These are phyloP conservation scores for Cyprinodon tularosa DNA, from an alignment of 2,113 vertebrate species.

Conservation along the genomic window DNA sequence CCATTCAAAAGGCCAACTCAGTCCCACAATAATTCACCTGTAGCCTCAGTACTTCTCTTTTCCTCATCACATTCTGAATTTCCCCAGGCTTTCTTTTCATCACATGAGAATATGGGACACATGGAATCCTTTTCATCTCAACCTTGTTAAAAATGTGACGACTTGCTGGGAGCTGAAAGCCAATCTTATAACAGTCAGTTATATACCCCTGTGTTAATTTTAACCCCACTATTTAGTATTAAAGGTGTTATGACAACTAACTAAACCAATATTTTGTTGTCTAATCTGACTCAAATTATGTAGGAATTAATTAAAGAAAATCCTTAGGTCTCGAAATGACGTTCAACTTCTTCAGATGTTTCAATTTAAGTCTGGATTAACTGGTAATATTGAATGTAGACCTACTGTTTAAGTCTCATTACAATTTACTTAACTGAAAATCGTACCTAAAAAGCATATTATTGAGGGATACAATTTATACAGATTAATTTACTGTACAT, in stretches of 20 bases:
- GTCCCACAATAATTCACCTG: neutral
- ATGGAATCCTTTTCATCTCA: constrained; percentile 57
- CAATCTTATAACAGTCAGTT: constrained; percentile 63
- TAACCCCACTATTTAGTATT: constrained; percentile 17
- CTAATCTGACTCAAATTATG: constrained; percentile 70
- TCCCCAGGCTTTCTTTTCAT: constrained; percentile 46
- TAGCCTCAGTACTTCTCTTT: constrained; percentile 1
- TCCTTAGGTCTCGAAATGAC: constrained; percentile 47
- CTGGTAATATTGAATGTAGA: constrained; percentile 12
- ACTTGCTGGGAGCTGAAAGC: constrained; percentile 52
- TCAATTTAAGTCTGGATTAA: constrained; percentile 37
- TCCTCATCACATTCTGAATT: constrained; percentile 9
- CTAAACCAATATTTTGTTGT: neutral
- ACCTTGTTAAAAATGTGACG: constrained; percentile 49
- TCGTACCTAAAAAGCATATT: no score
- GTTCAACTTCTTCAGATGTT: constrained; percentile 25
- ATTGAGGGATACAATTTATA: no score
- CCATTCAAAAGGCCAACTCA: no score
- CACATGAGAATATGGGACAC: constrained; percentile 45
- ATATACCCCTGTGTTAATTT: constrained; percentile 39
- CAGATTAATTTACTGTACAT: no score
- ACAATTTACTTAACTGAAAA: constrained; percentile 2
- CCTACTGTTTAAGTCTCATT: constrained; percentile 11
- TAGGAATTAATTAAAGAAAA: constrained; percentile 63
- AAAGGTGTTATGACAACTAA: no score